phyloP scores from a whole-genome alignment of 2,113 vertebrate genomes.

The Rutilus rutilus region DNA sequence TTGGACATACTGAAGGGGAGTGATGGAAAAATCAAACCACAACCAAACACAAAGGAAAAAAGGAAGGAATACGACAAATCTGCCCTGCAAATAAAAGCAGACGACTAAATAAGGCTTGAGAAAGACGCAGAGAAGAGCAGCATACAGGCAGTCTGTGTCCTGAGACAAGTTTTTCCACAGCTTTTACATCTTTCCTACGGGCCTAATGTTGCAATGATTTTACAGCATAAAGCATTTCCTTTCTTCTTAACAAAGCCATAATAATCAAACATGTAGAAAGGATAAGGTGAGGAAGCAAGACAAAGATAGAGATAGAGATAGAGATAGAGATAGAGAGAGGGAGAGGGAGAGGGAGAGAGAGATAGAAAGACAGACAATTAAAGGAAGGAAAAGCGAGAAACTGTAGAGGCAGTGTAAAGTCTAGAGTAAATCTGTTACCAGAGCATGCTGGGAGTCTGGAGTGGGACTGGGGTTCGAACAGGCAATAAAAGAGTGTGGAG shows the following conservation, averaged over 20 bases:
- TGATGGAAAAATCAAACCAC: conserved; percentile 65
- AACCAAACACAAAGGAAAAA: conserved; percentile 64
- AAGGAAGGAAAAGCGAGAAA: conserved; percentile 42
- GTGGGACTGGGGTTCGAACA: conserved; percentile 91
- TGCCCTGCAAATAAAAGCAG: conserved; percentile 77
- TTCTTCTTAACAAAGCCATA: conserved; percentile 69
- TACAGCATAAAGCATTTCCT: conserved; percentile 58
- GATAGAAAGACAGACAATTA: conserved; percentile 39
- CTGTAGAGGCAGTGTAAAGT: conserved; percentile 81
- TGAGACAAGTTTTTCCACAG: conserved; percentile 64
- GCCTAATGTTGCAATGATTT: conserved; percentile 72
- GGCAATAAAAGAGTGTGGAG: conserved; percentile 88
- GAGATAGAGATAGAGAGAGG: conserved; percentile 69
- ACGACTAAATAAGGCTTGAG: conserved; percentile 75
- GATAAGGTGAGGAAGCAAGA: conserved; percentile 71
- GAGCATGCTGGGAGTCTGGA: conserved; percentile 95
- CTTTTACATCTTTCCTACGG: conserved; percentile 67
- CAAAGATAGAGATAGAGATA: conserved; percentile 65
- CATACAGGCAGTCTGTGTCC: conserved; percentile 69
- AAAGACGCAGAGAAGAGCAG: conserved; percentile 73
- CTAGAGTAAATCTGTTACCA: conserved; percentile 88
- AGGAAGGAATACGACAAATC: conserved; percentile 68
- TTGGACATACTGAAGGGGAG: conserved; percentile 67
- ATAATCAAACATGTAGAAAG: conserved; percentile 76
- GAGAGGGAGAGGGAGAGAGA: conserved; percentile 70